Percentiles rank a stretch among this genome's conserved stretches.
Evolutionary conservation across 2,113 vertebrate species (phyloP).

Genomic region (Syrrhaptes paradoxus): DNA sequence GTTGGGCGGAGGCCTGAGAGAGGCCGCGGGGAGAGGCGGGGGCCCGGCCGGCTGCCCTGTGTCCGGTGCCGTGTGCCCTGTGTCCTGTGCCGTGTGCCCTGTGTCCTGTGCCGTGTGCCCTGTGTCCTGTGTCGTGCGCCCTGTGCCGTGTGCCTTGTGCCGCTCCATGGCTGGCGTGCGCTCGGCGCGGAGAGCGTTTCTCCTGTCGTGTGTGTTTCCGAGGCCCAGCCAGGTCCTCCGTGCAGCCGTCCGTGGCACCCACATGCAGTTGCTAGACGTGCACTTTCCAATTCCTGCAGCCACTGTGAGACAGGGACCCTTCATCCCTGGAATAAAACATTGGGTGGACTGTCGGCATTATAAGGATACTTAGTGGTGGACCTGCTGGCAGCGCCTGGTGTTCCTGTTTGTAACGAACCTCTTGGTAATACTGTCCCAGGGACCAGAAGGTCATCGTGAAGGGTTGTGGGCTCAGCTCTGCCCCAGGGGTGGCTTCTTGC

Average conservation of each 20-base stretch:
- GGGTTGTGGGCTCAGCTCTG: neutral
- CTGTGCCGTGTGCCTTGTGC: too few relatives aligned
- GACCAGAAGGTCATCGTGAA: neutral
- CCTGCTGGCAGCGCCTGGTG: neutral
- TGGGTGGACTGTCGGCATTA: too few relatives aligned
- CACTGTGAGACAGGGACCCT: too few relatives aligned
- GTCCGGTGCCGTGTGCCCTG: too few relatives aligned
- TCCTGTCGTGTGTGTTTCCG: fast-evolving
- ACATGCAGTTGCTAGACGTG: fast-evolving
- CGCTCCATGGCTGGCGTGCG: fast-evolving
- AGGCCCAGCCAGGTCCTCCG: fast-evolving
- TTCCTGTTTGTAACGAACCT: neutral
- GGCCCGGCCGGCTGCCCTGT: too few relatives aligned
- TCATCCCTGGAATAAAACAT: neutral
- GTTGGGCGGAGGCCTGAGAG: fast-evolving
- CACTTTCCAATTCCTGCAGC: neutral
- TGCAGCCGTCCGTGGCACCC: fast-evolving
- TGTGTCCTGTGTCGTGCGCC: too few relatives aligned
- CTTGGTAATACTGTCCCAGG: neutral
- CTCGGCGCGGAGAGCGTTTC: too few relatives aligned
- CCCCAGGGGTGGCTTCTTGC: neutral
- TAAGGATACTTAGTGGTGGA: neutral
- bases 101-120: too few relatives aligned
- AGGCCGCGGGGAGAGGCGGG: too few relatives aligned
- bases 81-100: neutral